Evolutionary conservation across 2,888 invertebrate genomes (phyloP).

Genomic region (Dynastes hyllus): DNA sequence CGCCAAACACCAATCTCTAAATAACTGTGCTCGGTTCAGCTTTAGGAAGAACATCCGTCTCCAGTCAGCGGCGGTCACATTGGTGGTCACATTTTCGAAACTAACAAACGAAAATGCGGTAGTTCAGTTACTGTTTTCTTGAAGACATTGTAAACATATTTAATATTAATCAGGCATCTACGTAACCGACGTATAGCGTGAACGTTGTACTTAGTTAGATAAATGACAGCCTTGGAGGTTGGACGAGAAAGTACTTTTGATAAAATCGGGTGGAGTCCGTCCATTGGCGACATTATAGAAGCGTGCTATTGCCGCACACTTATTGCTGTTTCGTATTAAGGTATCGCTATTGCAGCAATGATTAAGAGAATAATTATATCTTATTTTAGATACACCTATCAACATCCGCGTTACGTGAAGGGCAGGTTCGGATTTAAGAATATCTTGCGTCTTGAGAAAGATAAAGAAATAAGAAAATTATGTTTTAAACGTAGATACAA

Average conservation of each 20-base stretch:
- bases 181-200: slow-evolving; percentile 3
- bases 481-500: too few species aligned
- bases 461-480: too few species aligned
- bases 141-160: background rate
- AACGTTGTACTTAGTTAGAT: slow-evolving; percentile 11
- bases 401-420: slow-evolving; percentile 34
- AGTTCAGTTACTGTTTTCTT: slow-evolving; percentile 4
- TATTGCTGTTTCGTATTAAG: background rate
- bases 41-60: slow-evolving; percentile 42
- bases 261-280: slow-evolving; percentile 42
- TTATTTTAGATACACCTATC: slow-evolving; percentile 46
- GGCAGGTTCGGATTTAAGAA: slow-evolving; percentile 10
- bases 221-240: slow-evolving; percentile 42
- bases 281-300: slow-evolving; percentile 25
- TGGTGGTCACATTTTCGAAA: slow-evolving; percentile 17
- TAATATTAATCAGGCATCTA: slow-evolving; percentile 14
- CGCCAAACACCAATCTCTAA: slow-evolving; percentile 54
- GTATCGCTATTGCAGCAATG: slow-evolving; percentile 34
- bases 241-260: slow-evolving; percentile 41
- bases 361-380: slow-evolving; percentile 43
- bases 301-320: slow-evolving; percentile 28
- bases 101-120: slow-evolving; percentile 20
- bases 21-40: background rate
- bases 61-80: background rate
- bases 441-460: background rate